Conservation (phyloP, 2,113 vertebrate genomes). For the Neogale vison region DNA sequence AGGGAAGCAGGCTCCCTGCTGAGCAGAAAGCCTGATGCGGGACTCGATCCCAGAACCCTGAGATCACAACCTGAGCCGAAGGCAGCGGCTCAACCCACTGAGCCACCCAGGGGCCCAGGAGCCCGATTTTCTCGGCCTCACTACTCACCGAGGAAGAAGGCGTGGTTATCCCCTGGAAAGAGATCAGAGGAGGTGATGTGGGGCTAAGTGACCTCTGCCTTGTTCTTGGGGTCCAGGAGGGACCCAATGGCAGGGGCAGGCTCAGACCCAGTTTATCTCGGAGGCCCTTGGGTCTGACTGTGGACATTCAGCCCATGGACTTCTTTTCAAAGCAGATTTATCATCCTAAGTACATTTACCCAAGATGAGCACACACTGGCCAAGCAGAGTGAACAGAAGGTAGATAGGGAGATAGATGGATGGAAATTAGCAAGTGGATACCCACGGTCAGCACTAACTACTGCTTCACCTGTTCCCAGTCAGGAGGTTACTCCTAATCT, state of each 20-base stretch:
- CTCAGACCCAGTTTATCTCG: neutral
- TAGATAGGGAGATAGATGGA: neutral
- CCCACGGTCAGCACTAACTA: rapidly evolving
- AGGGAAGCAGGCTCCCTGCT: no score
- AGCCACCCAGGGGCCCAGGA: neutral
- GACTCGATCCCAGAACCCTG: no score
- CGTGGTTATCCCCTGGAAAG: slow-evolving; percentile 37
- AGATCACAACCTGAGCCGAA: no score
- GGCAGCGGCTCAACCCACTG: no score
- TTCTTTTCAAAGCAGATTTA: neutral
- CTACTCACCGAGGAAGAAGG: slow-evolving; percentile 70
- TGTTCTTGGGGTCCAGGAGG: neutral
- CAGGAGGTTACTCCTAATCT: no score
- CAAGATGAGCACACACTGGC: neutral
- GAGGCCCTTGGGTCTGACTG: neutral
- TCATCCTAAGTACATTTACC: neutral
- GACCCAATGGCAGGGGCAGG: neutral
- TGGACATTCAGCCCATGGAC: neutral
- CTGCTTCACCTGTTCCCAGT: neutral
- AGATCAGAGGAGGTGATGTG: neutral
- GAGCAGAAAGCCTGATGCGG: no score
- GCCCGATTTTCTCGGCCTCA: neutral
- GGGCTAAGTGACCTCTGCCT: neutral
- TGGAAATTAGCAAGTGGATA: neutral
- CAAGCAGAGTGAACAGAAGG: neutral